These are phyloP conservation scores for Noctua comes DNA, from an alignment of 2,888 invertebrate species.

Conservation along the genomic window DNA sequence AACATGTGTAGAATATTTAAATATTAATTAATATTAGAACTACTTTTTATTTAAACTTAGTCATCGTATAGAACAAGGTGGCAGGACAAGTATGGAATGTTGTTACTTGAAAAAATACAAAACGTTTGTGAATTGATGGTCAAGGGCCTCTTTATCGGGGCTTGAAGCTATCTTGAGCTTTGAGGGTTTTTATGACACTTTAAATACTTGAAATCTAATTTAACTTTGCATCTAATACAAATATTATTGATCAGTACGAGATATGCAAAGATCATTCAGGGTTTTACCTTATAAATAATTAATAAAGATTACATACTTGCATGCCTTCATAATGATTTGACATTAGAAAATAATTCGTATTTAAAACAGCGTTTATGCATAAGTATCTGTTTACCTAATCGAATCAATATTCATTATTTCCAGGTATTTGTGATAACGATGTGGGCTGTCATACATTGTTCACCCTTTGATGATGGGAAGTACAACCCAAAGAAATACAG, in stretches of 20 bases:
- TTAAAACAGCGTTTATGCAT: constrained; percentile 27
- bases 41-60: not conserved
- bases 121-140: constrained; percentile 24
- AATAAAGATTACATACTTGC: constrained; percentile 14
- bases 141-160: constrained; percentile 24
- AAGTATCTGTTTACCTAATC: constrained; percentile 24
- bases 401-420: constrained; percentile 62
- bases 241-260: constrained; percentile 14
- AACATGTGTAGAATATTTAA: constrained; percentile 20
- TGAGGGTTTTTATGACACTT: not conserved
- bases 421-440: constrained; percentile 77
- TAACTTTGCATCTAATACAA: not conserved
- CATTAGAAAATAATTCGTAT: constrained; percentile 33
- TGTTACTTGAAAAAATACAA: constrained; percentile 32
- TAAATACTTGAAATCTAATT: constrained; percentile 11
- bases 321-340: constrained; percentile 24
- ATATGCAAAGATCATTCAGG: constrained; percentile 18
- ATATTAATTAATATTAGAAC: constrained; percentile 22
- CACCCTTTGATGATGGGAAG: constrained; percentile 81
- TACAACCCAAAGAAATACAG: constrained; percentile 80
- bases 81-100: constrained; percentile 59
- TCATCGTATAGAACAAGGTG: constrained; percentile 43
- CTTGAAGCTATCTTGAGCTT: constrained; percentile 21
- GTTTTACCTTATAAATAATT: constrained; percentile 30
- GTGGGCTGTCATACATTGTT: constrained; percentile 74